Percentiles rank a stretch among this genome's conserved stretches.
Conservation (phyloP, 2,113 vertebrate species). For the Rhinolophus ferrumequinum region DNA sequence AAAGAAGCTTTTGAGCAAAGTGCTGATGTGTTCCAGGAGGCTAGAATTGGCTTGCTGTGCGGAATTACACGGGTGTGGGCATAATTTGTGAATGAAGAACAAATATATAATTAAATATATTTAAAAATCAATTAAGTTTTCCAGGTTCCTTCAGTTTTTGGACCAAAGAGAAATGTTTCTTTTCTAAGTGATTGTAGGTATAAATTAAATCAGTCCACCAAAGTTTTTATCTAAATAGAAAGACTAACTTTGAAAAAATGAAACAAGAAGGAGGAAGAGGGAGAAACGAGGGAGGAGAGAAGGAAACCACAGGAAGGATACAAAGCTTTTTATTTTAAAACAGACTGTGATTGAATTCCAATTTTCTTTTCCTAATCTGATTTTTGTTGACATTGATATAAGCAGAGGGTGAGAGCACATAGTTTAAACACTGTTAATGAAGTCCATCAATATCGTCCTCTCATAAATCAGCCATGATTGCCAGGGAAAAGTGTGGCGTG, state of each 20-base stretch:
- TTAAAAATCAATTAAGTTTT: background rate
- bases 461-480: background rate
- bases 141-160: background rate
- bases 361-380: background rate
- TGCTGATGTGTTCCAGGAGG: background rate
- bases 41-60: background rate
- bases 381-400: background rate
- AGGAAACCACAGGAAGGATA: background rate
- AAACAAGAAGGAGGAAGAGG: background rate
- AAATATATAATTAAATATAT: background rate
- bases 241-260: background rate
- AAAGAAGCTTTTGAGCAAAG: background rate
- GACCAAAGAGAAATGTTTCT: background rate
- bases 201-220: background rate
- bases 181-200: background rate
- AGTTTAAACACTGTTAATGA: background rate
- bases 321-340: conserved; percentile 37
- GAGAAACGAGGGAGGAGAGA: too few relatives aligned
- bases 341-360: background rate
- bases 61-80: background rate
- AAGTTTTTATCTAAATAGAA: conserved; percentile 16
- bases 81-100: conserved; percentile 37
- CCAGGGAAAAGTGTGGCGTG: background rate
- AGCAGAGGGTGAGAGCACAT: background rate
- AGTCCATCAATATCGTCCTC: background rate